Base-by-base conservation (phyloP, 2,888 invertebrate species). In the Drosophila anomelani region DNA sequence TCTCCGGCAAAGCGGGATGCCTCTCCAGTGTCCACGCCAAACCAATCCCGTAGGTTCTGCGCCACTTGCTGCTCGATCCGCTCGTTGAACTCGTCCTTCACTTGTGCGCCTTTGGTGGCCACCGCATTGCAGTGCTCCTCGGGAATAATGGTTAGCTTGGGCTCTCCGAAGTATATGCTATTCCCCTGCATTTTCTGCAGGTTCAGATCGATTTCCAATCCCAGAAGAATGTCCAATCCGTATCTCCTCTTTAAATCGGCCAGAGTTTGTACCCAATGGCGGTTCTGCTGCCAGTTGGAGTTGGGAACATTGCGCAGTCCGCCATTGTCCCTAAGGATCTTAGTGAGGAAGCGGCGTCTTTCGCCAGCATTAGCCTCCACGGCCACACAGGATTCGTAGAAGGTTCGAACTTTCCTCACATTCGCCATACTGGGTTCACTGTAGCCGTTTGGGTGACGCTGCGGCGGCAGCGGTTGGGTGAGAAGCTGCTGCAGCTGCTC, bases 181-280 rank as follows among this genome's bases (percentile, higher is more conserved):
- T 79, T 85, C 9, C 88, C 89, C 4, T 80, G 75, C 77, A 78
- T 69, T 34, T 76, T 77, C n/a, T 81, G 78, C 29, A 81, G 49
- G 72, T 91, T 91, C 3, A 82, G 68, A 44, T 88, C 91, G 7
- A 92, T 75, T 9, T 85, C 85, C 9, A 92, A 17, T 0, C 92
- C 92, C 29, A 92, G 85, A 13, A 92, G 49, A 38, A 92, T 91
- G 55, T 92, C 91, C 54, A 92, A 56, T 5, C 89, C 91, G 20
- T 81, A 92, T 8, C 86, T 81, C 9, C 78, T 67, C 0, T 90
- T 83, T 29, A 92, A 38, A 3, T 78, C 75, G 0, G 85, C 89
- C 15, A 92, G 29, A 32, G 84, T 77, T n/a, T 83, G 76, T 7
- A 90, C 51, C 92, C 92, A 92, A 32, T 89, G 80, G 32, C 85